Conservation (phyloP, 2,888 invertebrate genomes). For the Bombylius discolor region DNA sequence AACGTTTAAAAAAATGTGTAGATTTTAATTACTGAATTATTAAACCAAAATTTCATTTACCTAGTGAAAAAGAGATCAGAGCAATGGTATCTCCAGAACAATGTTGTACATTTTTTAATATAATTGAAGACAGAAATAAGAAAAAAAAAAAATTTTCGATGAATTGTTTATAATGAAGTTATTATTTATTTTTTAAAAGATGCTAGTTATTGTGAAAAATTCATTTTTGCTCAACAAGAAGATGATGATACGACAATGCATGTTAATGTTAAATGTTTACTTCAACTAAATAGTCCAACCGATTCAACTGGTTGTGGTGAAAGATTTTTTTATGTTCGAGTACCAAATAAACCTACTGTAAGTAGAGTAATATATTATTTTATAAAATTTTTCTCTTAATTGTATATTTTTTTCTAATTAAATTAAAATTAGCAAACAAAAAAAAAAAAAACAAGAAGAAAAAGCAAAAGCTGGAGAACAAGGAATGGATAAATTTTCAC, state of each 20-base stretch:
- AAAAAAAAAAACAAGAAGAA: constrained; percentile 81
- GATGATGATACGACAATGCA: constrained; percentile 93
- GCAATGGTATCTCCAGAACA: constrained; percentile 99
- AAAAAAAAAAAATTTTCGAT: not conserved
- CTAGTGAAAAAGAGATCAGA: constrained; percentile 95
- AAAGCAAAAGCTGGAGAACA: constrained; percentile 97
- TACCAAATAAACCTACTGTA: constrained; percentile 92
- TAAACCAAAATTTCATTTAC: constrained; percentile 85
- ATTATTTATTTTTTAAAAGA: constrained; percentile 37
- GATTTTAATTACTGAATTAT: constrained; percentile 98
- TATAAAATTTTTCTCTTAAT: not conserved
- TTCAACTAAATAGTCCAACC: constrained; percentile 91
- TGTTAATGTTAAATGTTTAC: constrained; percentile 88
- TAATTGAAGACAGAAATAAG: constrained; percentile 57
- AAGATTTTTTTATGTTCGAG: constrained; percentile 93
- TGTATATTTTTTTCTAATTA: constrained; percentile 2
- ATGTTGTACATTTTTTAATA: constrained; percentile 95
- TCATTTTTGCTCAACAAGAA: constrained; percentile 90
- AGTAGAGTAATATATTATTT: constrained; percentile 12
- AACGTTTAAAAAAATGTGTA: constrained; percentile 89
- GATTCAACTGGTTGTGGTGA: constrained; percentile 94
- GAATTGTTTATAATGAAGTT: too few species aligned
- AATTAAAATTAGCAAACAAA: constrained; percentile 47
- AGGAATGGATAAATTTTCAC: constrained; percentile 97
- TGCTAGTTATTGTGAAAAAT: constrained; percentile 94